Evolutionary conservation across 2,797 vertebrate genomes (phyloP).

Genomic region (Chelmon rostratus): DNA sequence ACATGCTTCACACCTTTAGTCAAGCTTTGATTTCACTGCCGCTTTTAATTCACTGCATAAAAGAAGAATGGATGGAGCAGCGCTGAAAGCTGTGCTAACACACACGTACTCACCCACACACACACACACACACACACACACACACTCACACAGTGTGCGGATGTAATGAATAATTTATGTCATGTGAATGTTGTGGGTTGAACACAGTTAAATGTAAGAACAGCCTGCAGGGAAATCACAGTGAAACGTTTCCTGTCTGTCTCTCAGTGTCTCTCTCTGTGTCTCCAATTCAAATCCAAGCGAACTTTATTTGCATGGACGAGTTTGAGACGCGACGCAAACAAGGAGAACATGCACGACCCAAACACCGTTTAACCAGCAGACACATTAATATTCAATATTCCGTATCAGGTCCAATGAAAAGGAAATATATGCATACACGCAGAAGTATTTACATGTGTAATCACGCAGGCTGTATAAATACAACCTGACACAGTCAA

Average conservation of each 20-base stretch:
- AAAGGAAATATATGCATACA: neutral
- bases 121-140: conserved; percentile 19
- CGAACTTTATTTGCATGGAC: conserved; percentile 34
- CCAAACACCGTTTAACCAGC: neutral
- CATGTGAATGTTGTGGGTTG: conserved; percentile 73
- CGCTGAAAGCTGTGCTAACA: neutral
- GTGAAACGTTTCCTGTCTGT: conserved; percentile 47
- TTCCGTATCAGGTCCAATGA: neutral
- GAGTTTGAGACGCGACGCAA: conserved; percentile 25
- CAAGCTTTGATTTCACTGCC: conserved; percentile 6
- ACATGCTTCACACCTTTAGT: too few species aligned
- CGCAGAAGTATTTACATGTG: neutral
- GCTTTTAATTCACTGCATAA: conserved; percentile 30
- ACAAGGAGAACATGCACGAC: neutral
- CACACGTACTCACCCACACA: conserved; percentile 3
- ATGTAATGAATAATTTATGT: conserved; percentile 76
- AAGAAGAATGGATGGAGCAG: neutral
- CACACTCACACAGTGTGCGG: conserved; percentile 15
- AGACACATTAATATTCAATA: neutral
- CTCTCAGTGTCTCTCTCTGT: neutral
- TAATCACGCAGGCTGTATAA: neutral
- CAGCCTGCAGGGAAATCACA: conserved; percentile 72
- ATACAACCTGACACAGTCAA: neutral
- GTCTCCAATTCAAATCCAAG: conserved; percentile 38
- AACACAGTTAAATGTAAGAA: conserved; percentile 74